Conservation (phyloP, 1,140 invertebrate genomes). For the Saccostrea glomerata region DNA sequence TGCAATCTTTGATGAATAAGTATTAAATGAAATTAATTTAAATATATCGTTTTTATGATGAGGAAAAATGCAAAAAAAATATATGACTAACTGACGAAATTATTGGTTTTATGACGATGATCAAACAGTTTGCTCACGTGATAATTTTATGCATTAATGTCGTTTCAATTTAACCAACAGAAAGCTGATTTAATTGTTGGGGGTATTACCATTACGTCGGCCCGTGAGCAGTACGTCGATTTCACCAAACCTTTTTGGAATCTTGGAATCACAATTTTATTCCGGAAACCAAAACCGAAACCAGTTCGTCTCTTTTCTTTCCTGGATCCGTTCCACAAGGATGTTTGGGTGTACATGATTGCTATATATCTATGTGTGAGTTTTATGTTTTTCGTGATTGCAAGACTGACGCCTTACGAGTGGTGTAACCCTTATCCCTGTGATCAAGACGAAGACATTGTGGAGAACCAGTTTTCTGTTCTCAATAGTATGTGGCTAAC, state of each 20-base stretch:
- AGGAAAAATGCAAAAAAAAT: too few species aligned
- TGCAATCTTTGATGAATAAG: too few species aligned
- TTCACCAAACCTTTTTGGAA: conserved; percentile 79
- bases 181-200: conserved; percentile 77
- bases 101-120: too few species aligned
- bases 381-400: conserved; percentile 96
- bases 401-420: conserved; percentile 96
- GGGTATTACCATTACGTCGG: conserved; percentile 77
- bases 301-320: conserved; percentile 96
- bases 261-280: conserved; percentile 88
- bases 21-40: too few species aligned
- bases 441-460: conserved; percentile 86
- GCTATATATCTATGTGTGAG: conserved; percentile 95
- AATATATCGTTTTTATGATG: too few species aligned
- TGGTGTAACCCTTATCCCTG: conserved; percentile 96
- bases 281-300: conserved; percentile 92
- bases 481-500: conserved; percentile 97
- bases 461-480: conserved; percentile 97
- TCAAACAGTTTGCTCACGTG: too few species aligned
- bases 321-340: conserved; percentile 94
- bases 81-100: too few species aligned
- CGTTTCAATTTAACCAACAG: conserved; percentile 56
- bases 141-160: not conserved
- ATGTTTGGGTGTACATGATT: conserved; percentile 97
- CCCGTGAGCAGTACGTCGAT: conserved; percentile 76